phyloP scores from a whole-genome alignment of 2,888 invertebrate species.

The Automeris io region DNA sequence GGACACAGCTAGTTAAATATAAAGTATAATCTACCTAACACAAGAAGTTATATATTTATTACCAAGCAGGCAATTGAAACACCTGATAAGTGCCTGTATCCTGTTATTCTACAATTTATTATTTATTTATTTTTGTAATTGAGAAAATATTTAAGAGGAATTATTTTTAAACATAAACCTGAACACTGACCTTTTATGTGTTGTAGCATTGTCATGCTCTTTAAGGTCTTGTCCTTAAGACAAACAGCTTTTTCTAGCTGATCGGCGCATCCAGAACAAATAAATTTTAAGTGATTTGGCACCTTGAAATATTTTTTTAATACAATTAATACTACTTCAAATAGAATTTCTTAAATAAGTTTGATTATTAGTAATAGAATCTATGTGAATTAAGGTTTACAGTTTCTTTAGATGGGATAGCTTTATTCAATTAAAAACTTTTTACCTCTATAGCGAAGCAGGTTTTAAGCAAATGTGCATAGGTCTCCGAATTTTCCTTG shows the following conservation, averaged over 20 bases:
- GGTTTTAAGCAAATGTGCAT: constrained; percentile 64
- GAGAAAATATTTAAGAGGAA: no score
- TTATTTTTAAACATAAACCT: no score
- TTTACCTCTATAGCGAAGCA: constrained; percentile 62
- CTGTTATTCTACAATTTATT: no score
- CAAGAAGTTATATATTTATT: no score
- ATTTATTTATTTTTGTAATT: no score
- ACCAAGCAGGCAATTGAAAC: no score
- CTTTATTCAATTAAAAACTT: background rate
- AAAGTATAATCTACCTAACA: no score
- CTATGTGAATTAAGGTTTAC: no score
- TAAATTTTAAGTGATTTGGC: constrained; percentile 47
- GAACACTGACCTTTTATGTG: constrained; percentile 48
- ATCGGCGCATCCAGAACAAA: constrained; percentile 52
- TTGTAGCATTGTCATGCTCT: constrained; percentile 44
- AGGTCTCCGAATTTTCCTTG: constrained; percentile 58
- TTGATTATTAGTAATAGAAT: no score
- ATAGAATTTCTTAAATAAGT: constrained; percentile 3
- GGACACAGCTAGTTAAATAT: no score
- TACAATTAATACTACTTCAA: background rate
- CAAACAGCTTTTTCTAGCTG: constrained; percentile 41
- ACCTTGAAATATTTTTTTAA: constrained; percentile 30
- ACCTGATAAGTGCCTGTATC: no score
- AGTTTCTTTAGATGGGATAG: no score
- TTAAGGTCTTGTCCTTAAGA: constrained; percentile 48